Base-by-base conservation (phyloP, 2,888 invertebrate genomes). In the Tinea trinotella region DNA sequence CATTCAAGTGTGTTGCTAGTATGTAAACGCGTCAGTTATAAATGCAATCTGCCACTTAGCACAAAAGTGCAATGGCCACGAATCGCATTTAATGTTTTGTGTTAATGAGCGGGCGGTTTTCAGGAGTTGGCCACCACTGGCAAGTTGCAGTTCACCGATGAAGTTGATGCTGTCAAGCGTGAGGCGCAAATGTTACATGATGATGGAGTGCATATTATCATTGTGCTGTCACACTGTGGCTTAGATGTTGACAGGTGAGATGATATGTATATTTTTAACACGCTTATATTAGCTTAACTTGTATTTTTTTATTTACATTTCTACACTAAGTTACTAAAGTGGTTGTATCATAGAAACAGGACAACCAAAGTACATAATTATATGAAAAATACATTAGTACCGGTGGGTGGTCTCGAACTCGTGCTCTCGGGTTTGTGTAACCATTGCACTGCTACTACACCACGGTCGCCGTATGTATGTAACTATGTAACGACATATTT, bases 171-270 rank as follows among this genome's bases (percentile, higher is more conserved):
- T 1, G 90, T 94, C 0, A 88, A 84, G 58, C 75, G 72, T 36
- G 93, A 94, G 80, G 91, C 93, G 0, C 79, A 87, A 57, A 86
- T 87, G 61, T 66, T 94, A 1, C 80, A 88, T 22, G 80, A 76
- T 6, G 77, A 90, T 60, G 91, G 91, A 0, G 89, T 93, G 0
- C 88, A 93, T 58, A 93, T 94, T 19, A 92, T 95, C 55, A 89
- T 96, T 52, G 95, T 93, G 1, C 70, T 96, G 13, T 94, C 95
- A 0, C 96, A 96, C 67, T 91, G 93, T 58, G 95, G 96, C 1
- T 85, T 93, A 49, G 88, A 90, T 1, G 88, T 89, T 15, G 93
- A 93, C 61, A 77, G 87, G 81, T 87, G 66, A 40, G n/a, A n/a
- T n/a, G n/a, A n/a, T n/a, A 3, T n/a, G n/a, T n/a, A n/a, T n/a